Evolutionary conservation across 2,113 vertebrate species (phyloP).

Genomic region (Trematocara variabile): DNA sequence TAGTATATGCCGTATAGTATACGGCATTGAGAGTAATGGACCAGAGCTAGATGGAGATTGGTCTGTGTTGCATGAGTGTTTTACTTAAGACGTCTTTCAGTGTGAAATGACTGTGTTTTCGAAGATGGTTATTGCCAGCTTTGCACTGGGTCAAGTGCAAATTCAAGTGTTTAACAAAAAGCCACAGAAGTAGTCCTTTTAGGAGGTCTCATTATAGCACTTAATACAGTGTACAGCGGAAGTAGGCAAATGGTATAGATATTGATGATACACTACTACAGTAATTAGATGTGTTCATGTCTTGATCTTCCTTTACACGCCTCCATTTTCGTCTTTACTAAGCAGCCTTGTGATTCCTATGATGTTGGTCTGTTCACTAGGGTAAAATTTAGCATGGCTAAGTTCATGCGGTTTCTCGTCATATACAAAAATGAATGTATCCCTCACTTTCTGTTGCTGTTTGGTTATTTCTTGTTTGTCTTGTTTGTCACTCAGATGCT

Average conservation of each 20-base stretch:
- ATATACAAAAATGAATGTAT: not conserved
- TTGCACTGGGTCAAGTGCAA: not conserved
- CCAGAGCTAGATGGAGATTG: not conserved
- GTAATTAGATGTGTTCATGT: not conserved
- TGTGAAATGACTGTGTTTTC: not conserved
- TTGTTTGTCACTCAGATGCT: constrained; percentile 9
- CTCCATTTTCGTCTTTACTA: not conserved
- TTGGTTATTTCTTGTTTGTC: not conserved
- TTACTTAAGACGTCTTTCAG: not conserved
- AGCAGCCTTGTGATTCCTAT: not conserved
- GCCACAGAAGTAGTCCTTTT: not conserved
- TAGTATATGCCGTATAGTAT: not conserved
- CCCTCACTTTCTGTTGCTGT: not conserved
- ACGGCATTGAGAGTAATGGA: not conserved
- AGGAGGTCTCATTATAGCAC: not conserved
- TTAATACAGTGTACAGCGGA: not conserved
- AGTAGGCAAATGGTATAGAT: not conserved
- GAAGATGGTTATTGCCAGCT: constrained; percentile 5
- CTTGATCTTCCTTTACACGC: not conserved
- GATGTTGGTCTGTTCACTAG: not conserved
- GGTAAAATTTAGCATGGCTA: not conserved
- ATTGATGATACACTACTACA: not conserved
- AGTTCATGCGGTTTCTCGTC: not conserved
- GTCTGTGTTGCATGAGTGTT: not conserved
- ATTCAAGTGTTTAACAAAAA: not conserved